phyloP scores from a whole-genome alignment of 2,888 invertebrate genomes.

The Polymixis flavicincta region DNA sequence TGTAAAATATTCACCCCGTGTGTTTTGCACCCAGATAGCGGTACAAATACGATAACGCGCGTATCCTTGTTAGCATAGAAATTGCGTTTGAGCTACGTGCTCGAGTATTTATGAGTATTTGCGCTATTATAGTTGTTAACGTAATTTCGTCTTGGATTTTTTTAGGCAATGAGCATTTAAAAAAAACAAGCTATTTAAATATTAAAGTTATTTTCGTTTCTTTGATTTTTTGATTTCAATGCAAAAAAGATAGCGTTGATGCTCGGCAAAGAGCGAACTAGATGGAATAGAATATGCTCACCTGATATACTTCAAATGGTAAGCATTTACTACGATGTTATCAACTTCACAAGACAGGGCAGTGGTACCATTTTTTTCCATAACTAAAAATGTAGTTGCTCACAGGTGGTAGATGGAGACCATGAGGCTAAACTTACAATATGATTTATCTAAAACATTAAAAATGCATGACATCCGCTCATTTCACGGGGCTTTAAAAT shows the following conservation, averaged over 20 bases:
- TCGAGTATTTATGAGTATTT: slow-evolving; percentile 64
- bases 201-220: rapidly evolving
- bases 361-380: not conserved
- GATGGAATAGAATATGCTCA: not conserved
- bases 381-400: not conserved
- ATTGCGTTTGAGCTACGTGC: slow-evolving; percentile 69
- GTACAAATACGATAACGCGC: slow-evolving; percentile 76
- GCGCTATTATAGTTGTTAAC: slow-evolving; percentile 53
- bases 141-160: slow-evolving; percentile 54
- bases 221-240: no score
- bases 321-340: no score
- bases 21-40: slow-evolving; percentile 74
- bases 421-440: not conserved
- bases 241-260: not conserved
- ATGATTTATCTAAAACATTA: not conserved
- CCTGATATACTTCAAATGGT: not conserved
- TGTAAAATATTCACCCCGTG: slow-evolving; percentile 77
- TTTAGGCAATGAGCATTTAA: not conserved
- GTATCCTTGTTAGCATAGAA: slow-evolving; percentile 79
- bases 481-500: slow-evolving; percentile 34
- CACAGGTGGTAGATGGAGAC: not conserved
- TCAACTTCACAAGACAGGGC: not conserved
- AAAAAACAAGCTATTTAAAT: not conserved
- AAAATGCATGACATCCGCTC: slow-evolving; percentile 41
- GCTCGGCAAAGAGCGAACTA: not conserved